These are phyloP conservation scores for Spodoptera exigua DNA, from an alignment of 2,888 invertebrate species.

Conservation along the genomic window DNA sequence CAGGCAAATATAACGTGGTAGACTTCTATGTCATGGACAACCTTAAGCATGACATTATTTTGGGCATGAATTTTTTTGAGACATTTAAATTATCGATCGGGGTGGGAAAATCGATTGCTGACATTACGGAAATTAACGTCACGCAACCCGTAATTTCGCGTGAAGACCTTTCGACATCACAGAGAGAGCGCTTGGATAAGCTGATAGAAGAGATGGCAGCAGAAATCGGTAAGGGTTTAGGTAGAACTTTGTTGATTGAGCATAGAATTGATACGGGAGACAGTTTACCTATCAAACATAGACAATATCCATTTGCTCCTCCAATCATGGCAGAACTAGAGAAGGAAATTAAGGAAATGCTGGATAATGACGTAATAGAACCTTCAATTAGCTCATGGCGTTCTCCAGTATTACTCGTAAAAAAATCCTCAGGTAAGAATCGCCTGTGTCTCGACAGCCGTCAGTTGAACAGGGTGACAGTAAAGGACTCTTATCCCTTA, in stretches of 20 bases:
- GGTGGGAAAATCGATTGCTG: slow-evolving; percentile 3
- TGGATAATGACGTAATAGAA: too few species aligned
- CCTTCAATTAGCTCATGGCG: too few species aligned
- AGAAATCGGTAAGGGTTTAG: slow-evolving; percentile 20
- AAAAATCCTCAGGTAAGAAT: too few species aligned
- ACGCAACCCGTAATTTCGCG: slow-evolving; percentile 10
- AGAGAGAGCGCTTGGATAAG: slow-evolving; percentile 5
- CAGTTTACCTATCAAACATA: too few species aligned
- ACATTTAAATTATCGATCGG: too few species aligned
- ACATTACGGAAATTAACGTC: slow-evolving; percentile 9
- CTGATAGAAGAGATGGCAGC: slow-evolving; percentile 11
- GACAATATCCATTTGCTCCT: too few species aligned
- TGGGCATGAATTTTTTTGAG: slow-evolving; percentile 8
- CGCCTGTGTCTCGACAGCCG: too few species aligned
- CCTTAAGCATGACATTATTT: slow-evolving; percentile 13
- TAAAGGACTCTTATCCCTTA: too few species aligned
- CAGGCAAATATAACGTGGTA: slow-evolving; percentile 9
- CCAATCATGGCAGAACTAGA: too few species aligned
- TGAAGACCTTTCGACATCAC: slow-evolving; percentile 5
- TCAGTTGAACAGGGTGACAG: too few species aligned
- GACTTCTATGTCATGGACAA: slow-evolving; percentile 13
- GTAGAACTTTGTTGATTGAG: slow-evolving; percentile 5
- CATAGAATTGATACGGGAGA: slow-evolving; percentile 10
- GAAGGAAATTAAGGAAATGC: too few species aligned
- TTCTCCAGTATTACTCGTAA: too few species aligned